Evolutionary conservation across 1,140 invertebrate species (phyloP), one percentile per base, ranked within the genome.

Genomic region (Arctopsyche grandis): DNA sequence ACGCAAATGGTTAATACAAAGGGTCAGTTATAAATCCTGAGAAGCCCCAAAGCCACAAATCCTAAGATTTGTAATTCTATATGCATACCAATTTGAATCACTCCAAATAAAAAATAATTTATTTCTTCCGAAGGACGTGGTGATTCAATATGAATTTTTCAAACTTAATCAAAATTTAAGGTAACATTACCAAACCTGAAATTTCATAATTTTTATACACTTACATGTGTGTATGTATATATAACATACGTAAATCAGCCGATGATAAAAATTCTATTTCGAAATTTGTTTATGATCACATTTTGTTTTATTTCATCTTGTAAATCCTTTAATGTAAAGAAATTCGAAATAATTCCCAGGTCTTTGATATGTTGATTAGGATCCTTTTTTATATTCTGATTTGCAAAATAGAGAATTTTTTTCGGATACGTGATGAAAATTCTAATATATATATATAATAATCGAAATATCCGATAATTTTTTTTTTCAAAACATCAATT

Each of bases 331-430:
- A 60, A 10, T 22, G 21, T 66, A 12, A 66, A 66, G 24, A 29
- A 66, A 22, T 66, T 24, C 22, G 21, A 66, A 12, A 29, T 14
- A 24, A 66, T 24, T 66, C 26, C 21, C 63, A 22, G 21, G 63
- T 66, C 63, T 66, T 66, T 66, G 63, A 66, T 66, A 66, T 66
- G 63, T 66, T 66, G 63, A 66, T 66, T 66, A 66, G 63, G 63
- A 12, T 66, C 63, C 63, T 66, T 52, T 63, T 66, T 66, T 22
- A 66, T 29, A 66, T 66, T 14, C 22, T 66, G 24, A 24, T 29
- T 66, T 66, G 9, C 63, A 66, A 66, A 66, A 26, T 66, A 22
- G 24, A 24, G 21, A 26, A 66, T 26, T 66, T 66, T 66, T 26
- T 66, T 66, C 63, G 14, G 63, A 66, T 66, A 66, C 63, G 63